These are phyloP conservation scores for Nyctibius grandis DNA, from an alignment of 2,797 vertebrate species.

Conservation along the genomic window DNA sequence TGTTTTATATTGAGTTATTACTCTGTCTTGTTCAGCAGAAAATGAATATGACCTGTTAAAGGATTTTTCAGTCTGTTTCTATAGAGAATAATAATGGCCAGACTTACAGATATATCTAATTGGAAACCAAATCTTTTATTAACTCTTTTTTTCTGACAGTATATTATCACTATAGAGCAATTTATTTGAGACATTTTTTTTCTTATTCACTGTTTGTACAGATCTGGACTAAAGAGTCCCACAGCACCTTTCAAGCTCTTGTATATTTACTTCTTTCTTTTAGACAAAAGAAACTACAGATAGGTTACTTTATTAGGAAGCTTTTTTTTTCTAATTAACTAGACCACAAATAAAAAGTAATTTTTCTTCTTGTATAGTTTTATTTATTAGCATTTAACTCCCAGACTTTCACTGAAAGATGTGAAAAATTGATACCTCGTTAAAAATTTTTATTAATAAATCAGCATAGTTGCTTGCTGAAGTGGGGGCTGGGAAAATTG, in stretches of 20 bases:
- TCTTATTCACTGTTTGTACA: constrained; percentile 15
- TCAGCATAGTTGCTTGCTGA: neutral
- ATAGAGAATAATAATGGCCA: constrained; percentile 57
- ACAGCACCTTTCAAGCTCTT: neutral
- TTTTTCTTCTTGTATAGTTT: neutral
- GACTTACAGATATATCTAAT: constrained; percentile 53
- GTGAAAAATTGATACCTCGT: neutral
- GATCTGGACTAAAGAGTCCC: neutral
- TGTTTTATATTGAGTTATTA: constrained; percentile 70
- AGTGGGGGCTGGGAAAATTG: neutral
- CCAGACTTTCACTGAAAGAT: neutral
- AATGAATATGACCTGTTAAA: constrained; percentile 66
- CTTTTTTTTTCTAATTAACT: neutral
- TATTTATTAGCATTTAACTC: neutral
- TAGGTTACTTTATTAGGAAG: constrained; percentile 28
- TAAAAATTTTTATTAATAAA: neutral
- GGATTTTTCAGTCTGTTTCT: constrained; percentile 66
- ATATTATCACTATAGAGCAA: neutral
- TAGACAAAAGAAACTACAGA: neutral
- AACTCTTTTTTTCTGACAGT: neutral
- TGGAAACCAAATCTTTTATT: constrained; percentile 53
- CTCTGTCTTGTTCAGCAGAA: constrained; percentile 70
- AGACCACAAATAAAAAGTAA: neutral
- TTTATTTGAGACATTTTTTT: constrained; percentile 41
- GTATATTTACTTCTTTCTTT: neutral